Conservation (phyloP, 2,888 invertebrate species). For the Shargacucullia verbasci region DNA sequence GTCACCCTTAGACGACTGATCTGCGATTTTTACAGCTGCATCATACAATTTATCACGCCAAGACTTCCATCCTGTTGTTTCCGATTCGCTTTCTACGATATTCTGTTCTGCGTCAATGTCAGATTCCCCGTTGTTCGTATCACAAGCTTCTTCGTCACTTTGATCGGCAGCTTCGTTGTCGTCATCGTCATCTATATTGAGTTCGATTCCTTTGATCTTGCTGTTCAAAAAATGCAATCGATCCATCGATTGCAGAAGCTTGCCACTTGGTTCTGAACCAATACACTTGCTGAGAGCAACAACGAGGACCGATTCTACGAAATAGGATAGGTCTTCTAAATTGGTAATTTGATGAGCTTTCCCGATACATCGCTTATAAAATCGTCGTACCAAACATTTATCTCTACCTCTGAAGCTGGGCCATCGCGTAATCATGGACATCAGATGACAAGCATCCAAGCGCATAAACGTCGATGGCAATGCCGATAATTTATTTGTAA, state of each 20-base stretch:
- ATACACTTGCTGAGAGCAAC: constrained; percentile 13
- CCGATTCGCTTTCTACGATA: neutral
- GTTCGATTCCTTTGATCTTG: constrained; percentile 1
- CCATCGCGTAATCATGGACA: no score
- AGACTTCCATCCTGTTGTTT: constrained; percentile 6
- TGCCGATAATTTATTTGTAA: no score
- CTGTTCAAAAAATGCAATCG: constrained; percentile 3
- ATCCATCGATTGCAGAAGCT: constrained; percentile 1
- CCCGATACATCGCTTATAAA: no score
- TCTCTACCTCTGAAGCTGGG: no score
- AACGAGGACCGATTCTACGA: constrained; percentile 12
- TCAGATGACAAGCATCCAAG: no score
- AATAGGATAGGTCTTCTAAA: neutral
- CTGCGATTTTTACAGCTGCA: constrained; percentile 1
- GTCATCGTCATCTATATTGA: constrained; percentile 1
- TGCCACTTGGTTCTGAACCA: constrained; percentile 1
- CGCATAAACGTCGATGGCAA: no score
- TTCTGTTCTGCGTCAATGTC: neutral
- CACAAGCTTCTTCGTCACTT: neutral
- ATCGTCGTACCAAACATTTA: no score
- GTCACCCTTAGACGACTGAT: constrained; percentile 4
- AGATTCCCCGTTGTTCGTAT: neutral
- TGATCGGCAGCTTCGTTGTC: neutral
- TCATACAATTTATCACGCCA: constrained; percentile 5
- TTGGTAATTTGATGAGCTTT: no score